A percentile compares a stretch with the other conserved stretches of the same genome.
Conservation (phyloP, 2,888 invertebrate genomes). For the Phyllotreta cruciferae region DNA sequence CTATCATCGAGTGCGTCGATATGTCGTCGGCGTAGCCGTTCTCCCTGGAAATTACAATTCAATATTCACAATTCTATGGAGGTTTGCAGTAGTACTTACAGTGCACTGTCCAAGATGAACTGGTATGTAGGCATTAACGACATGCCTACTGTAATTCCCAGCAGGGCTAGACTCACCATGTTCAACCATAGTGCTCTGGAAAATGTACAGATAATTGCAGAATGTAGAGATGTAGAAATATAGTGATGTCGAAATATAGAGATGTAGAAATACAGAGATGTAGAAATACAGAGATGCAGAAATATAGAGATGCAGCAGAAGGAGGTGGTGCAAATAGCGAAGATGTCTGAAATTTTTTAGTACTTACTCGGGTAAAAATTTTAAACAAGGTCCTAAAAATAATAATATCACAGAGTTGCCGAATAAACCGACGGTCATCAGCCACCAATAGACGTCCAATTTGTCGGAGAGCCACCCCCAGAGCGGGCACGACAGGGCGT, state of each 20-base stretch:
- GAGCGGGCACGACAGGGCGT: constrained; percentile 74
- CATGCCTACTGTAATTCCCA: constrained; percentile 74
- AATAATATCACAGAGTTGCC: constrained; percentile 67
- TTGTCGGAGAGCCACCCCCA: constrained; percentile 76
- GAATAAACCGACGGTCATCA: constrained; percentile 74
- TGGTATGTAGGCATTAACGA: constrained; percentile 78
- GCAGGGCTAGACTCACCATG: constrained; percentile 68
- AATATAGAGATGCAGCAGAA: too few species aligned
- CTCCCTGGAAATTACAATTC: constrained; percentile 65
- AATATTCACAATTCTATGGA: too few species aligned
- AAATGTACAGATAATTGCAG: constrained; percentile 40
- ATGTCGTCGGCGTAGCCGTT: constrained; percentile 71
- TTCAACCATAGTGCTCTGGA: constrained; percentile 72
- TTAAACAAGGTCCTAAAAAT: constrained; percentile 70
- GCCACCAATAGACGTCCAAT: constrained; percentile 69
- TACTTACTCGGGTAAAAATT: constrained; percentile 66
- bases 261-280: too few species aligned
- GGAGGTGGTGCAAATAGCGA: too few species aligned
- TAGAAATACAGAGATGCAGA: too few species aligned
- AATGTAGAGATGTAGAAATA: too few species aligned
- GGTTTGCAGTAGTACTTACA: constrained; percentile 64
- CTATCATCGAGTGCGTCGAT: constrained; percentile 75
- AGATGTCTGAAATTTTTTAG: too few species aligned
- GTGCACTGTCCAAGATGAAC: constrained; percentile 72
- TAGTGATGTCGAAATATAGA: too few species aligned